A percentile compares a stretch with the other conserved stretches of the same genome.
Evolutionary conservation across 2,888 invertebrate species (phyloP).

Genomic region (Caradrina kadenii): DNA sequence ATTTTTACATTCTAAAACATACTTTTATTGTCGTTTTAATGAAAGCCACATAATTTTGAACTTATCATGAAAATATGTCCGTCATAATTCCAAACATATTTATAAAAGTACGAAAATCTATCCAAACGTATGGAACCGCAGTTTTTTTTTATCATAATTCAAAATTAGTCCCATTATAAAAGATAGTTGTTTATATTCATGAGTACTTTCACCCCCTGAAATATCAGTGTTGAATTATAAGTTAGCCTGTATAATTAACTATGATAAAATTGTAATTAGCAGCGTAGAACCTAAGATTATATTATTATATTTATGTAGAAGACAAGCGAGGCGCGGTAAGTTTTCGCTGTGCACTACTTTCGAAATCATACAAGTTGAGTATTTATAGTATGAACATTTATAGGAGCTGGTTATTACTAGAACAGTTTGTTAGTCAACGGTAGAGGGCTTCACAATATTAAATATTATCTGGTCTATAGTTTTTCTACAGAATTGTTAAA

Average conservation of each 20-base stretch:
- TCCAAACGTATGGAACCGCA: too few relatives aligned
- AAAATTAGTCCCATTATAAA: not conserved
- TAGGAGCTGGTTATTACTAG: slow-evolving; percentile 25
- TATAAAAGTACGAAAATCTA: too few relatives aligned
- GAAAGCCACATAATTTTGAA: too few relatives aligned
- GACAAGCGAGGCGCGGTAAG: slow-evolving; percentile 25
- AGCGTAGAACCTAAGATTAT: slow-evolving; percentile 4
- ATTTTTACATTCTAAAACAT: too few relatives aligned
- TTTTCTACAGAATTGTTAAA: not conserved
- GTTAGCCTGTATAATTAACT: not conserved
- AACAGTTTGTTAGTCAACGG: slow-evolving; percentile 26
- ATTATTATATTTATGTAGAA: slow-evolving; percentile 3
- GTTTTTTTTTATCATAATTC: too few relatives aligned
- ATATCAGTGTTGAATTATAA: not conserved
- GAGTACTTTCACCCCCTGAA: not conserved
- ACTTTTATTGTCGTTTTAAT: too few relatives aligned
- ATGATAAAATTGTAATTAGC: slow-evolving; percentile 3
- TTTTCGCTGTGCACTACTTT: slow-evolving; percentile 49
- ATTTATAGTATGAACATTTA: slow-evolving; percentile 44
- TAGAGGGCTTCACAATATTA: not conserved
- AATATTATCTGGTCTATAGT: slow-evolving; percentile 1
- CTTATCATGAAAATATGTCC: too few relatives aligned
- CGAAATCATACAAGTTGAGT: slow-evolving; percentile 51
- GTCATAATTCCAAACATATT: too few relatives aligned
- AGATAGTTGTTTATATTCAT: not conserved